Percentiles rank a stretch among this genome's conserved stretches.
These are phyloP conservation scores for Ctenicera cuprea DNA, from an alignment of 2,888 invertebrate species.

Conservation along the genomic window DNA sequence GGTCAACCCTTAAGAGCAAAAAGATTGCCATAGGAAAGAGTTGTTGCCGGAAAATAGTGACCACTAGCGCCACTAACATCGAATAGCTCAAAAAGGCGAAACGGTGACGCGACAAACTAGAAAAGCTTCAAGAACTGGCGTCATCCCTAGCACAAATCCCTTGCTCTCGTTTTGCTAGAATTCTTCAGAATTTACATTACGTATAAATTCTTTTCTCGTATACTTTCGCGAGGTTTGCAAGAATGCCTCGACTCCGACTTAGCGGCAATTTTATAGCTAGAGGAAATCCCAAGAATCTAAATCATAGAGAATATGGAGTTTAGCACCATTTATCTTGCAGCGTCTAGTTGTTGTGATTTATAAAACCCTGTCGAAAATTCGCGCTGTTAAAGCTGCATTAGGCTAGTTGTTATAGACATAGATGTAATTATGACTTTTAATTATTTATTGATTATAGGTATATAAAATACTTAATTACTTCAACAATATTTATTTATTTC, in stretches of 20 bases:
- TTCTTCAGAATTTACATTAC: slow-evolving; percentile 33
- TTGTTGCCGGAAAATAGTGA: slow-evolving; percentile 32
- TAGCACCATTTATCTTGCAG: slow-evolving; percentile 44
- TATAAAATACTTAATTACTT: no score
- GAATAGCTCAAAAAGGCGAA: slow-evolving; percentile 22
- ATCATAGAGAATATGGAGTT: slow-evolving; percentile 5
- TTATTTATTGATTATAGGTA: no score
- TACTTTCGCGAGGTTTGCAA: not conserved
- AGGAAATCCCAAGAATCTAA: slow-evolving; percentile 2
- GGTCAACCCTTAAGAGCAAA: no score
- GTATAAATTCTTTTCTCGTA: slow-evolving; percentile 21
- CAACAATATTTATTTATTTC: no score
- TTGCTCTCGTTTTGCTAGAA: slow-evolving; percentile 19
- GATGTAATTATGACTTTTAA: not conserved
- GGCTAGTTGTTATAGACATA: not conserved
- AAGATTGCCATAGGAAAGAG: no score
- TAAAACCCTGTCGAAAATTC: slow-evolving; percentile 14
- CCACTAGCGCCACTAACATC: slow-evolving; percentile 39
- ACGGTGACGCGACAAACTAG: slow-evolving; percentile 37
- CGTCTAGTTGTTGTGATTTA: slow-evolving; percentile 52
- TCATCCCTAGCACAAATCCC: slow-evolving; percentile 15
- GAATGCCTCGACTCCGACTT: slow-evolving; percentile 5
- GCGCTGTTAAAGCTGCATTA: not conserved
- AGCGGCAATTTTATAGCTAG: not conserved
- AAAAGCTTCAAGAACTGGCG: slow-evolving; percentile 29